Conservation (phyloP, 2,888 invertebrate genomes). For the Athrips mouffetella region DNA sequence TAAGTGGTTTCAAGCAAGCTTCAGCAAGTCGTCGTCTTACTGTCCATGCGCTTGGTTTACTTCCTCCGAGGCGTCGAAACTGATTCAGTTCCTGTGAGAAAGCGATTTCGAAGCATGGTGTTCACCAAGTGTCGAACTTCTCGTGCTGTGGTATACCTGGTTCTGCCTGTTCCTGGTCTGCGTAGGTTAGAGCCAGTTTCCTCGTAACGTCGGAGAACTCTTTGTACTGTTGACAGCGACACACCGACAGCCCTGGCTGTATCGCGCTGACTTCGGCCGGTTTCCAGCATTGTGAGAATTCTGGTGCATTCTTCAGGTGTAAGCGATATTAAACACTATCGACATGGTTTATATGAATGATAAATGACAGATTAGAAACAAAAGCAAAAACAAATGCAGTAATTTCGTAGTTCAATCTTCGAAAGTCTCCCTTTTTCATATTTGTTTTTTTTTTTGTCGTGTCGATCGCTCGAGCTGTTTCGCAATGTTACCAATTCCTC, state of each 20-base stretch:
- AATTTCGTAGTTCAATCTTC: slow-evolving; percentile 13
- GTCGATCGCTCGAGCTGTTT: too few species aligned
- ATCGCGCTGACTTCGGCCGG: slow-evolving; percentile 9
- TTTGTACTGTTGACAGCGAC: slow-evolving; percentile 13
- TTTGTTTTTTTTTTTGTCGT: slow-evolving; percentile 5
- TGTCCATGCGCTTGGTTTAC: slow-evolving; percentile 9
- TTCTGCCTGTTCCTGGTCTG: slow-evolving; percentile 14
- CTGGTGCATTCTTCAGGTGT: slow-evolving; percentile 9
- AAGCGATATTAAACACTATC: not conserved
- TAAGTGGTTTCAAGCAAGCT: slow-evolving; percentile 5
- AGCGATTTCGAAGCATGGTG: slow-evolving; percentile 18
- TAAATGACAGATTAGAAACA: not conserved
- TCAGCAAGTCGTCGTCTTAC: slow-evolving; percentile 8
- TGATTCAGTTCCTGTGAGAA: slow-evolving; percentile 12
- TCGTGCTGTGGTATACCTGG: slow-evolving; percentile 16
- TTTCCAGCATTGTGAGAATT: slow-evolving; percentile 11
- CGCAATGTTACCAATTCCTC: too few species aligned
- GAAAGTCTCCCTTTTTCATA: slow-evolving; percentile 7
- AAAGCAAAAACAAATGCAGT: slow-evolving; percentile 6
- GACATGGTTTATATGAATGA: slow-evolving; percentile 1
- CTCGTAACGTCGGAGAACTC: slow-evolving; percentile 15
- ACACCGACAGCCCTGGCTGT: slow-evolving; percentile 11
- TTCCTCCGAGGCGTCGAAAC: slow-evolving; percentile 4
- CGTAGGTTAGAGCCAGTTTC: slow-evolving; percentile 16
- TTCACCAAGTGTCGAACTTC: slow-evolving; percentile 17